Evolutionary conservation across 2,888 invertebrate species (phyloP), one percentile per base, ranked within the genome.

Genomic region (Monoplex corrugatus): DNA sequence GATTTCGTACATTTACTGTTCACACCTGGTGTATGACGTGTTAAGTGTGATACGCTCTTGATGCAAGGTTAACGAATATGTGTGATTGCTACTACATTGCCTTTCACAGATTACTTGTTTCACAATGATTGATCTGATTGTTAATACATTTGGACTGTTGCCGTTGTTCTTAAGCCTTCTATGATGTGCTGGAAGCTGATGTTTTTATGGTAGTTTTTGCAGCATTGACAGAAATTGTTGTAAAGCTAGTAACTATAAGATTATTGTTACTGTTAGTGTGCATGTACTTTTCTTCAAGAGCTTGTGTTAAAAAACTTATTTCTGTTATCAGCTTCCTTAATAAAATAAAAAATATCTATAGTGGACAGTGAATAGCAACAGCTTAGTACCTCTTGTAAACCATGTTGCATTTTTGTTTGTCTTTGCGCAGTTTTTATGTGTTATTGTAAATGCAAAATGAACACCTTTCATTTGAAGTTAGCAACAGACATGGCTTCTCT

Each of bases 51-150:
- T 40, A 78, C n/a, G n/a, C 35, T 19, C 19, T 32, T 28, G 78
- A 28, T 78, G 5, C n/a, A 78, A 50, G 50, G 10, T 43, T 43
- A 32, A 83, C n/a, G 44, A 50, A 83, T 6, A n/a, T 38, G 10
- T 80, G 78, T 85, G 63, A 45, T 84, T 57, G 13, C 85, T 85
- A 85, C 85, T 63, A 63, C 63, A 85, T 57, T 63, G 40, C 57
- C 57, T 85, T 57, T 85, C 63, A 63, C 63, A 63, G 16, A 57
- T 57, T 2, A 57, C 19, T 57, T 57, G 28, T 16, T 57, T 57
- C 19, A 57, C 57, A 57, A 28, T 57, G 57, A 57, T 57, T 57
- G 57, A 57, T 57, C 57, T 57, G 2, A 10, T 57, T 57, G 28
- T 57, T 57, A 28, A 57, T 57, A 28, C 28, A 10, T 1, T 57